Conservation (phyloP, 2,113 vertebrate genomes). For the Seriola dumerili region DNA sequence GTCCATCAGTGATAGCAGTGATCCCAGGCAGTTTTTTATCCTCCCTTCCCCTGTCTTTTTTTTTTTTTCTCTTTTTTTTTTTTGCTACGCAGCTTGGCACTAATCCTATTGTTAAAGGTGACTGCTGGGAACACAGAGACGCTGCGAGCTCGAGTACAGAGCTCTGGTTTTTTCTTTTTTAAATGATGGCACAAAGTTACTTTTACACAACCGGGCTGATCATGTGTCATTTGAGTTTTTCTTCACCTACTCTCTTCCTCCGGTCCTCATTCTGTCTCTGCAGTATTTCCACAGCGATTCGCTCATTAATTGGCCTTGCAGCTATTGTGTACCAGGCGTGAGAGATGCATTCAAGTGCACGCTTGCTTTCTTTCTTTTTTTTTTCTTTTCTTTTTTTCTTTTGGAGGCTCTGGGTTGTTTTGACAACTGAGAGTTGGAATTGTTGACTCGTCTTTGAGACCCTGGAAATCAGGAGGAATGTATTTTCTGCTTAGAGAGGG, state of each 20-base stretch:
- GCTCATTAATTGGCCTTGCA: slow-evolving; percentile 52
- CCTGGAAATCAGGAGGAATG: neutral
- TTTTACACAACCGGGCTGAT: slow-evolving; percentile 34
- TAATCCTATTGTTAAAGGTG: slow-evolving; percentile 70
- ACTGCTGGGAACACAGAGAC: slow-evolving; percentile 32
- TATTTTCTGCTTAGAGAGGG: neutral
- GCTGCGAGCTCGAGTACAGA: slow-evolving; percentile 39
- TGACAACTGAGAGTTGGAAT: slow-evolving; percentile 51
- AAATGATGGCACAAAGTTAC: slow-evolving; percentile 44
- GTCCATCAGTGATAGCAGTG: slow-evolving; percentile 65
- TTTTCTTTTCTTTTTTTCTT: neutral
- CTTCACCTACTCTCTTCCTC: slow-evolving; percentile 29
- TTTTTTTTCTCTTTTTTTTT: neutral
- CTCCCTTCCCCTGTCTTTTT: slow-evolving; percentile 33
- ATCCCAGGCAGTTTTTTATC: slow-evolving; percentile 61
- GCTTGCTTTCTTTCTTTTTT: neutral
- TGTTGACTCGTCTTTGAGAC: slow-evolving; percentile 10
- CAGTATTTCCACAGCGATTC: slow-evolving; percentile 14
- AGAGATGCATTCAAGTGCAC: slow-evolving; percentile 34
- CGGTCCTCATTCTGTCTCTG: slow-evolving; percentile 27
- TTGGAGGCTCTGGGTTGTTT: slow-evolving; percentile 45
- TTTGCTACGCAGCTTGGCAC: slow-evolving; percentile 51
- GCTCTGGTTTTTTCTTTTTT: slow-evolving; percentile 12
- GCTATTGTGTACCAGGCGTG: slow-evolving; percentile 19
- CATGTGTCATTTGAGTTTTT: slow-evolving; percentile 46